phyloP scores from a whole-genome alignment of 1,140 invertebrate genomes.

The Cotesia glomerata region DNA sequence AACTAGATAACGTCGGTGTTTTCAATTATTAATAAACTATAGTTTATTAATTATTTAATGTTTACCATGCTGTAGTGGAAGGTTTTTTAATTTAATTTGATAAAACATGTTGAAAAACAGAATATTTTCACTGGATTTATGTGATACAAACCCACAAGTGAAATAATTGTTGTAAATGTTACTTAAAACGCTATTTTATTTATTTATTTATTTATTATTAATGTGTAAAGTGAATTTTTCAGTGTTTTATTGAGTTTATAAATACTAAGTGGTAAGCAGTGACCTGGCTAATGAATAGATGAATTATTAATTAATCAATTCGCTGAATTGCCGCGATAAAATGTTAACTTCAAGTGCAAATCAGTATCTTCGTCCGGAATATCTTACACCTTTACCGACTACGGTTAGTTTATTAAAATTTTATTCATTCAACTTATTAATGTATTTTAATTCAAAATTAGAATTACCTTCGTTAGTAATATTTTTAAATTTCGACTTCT shows the following conservation, averaged over 20 bases:
- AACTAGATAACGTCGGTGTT: conserved; percentile 35
- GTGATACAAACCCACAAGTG: no score
- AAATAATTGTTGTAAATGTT: no score
- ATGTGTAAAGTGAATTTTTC: neutral
- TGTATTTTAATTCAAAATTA: neutral
- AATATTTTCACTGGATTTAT: no score
- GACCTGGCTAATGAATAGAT: neutral
- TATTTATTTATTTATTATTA: no score
- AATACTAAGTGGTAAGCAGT: neutral
- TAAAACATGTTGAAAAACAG: no score
- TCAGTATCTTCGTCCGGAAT: conserved; percentile 91
- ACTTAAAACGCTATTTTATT: no score
- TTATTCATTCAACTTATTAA: neutral
- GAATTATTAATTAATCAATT: conserved; percentile 11
- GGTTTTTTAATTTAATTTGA: no score
- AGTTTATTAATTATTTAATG: no score
- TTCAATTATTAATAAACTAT: neutral
- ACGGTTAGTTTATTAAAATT: conserved; percentile 72
- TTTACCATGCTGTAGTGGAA: no score
- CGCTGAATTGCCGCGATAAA: conserved; percentile 32
- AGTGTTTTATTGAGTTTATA: neutral
- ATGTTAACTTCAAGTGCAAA: conserved; percentile 85
- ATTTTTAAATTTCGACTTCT: conserved; percentile 1
- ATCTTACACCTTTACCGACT: conserved; percentile 85
- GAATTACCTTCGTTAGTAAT: neutral